Evolutionary conservation across 1,140 invertebrate species (phyloP).

Genomic region (Drosophila miranda): DNA sequence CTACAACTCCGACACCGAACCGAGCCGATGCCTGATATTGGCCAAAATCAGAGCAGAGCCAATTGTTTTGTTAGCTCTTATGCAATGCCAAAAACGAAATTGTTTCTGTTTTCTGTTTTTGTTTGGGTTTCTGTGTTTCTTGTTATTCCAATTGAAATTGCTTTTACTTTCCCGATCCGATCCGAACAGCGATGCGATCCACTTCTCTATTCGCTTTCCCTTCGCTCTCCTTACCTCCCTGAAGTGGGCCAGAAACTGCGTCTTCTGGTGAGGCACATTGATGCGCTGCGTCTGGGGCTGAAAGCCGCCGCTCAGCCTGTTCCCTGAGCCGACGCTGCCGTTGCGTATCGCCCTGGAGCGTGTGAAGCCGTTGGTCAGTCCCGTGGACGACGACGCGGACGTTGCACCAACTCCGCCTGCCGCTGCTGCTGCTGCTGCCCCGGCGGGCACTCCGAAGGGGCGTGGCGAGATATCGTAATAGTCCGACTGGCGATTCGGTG

Average conservation of each 20-base stretch:
- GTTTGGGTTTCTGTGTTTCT: conserved; percentile 54
- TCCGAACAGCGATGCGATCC: too few relatives aligned
- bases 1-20: conserved; percentile 7
- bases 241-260: conserved; percentile 78
- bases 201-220: conserved; percentile 5
- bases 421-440: conserved; percentile 8
- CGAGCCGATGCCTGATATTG: conserved; percentile 58
- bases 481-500: conserved; percentile 69
- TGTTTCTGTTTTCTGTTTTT: conserved; percentile 37
- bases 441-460: conserved; percentile 69
- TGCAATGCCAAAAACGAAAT: conserved; percentile 56
- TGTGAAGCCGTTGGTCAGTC: conserved; percentile 48
- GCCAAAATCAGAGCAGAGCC: conserved; percentile 76
- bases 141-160: conserved; percentile 46
- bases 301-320: conserved; percentile 52
- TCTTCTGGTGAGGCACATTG: conserved; percentile 77
- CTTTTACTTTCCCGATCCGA: conserved; percentile 30
- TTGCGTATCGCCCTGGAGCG: conserved; percentile 77
- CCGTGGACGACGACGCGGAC: conserved; percentile 19
- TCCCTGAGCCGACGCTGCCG: conserved; percentile 49
- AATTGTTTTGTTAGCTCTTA: conserved; percentile 70
- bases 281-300: conserved; percentile 60
- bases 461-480: conserved; percentile 82
- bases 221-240: conserved; percentile 60
- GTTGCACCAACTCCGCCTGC: conserved; percentile 21